Percentiles rank a stretch among this genome's conserved stretches.
These are phyloP conservation scores for Callimico goeldii DNA, from an alignment of 2,797 vertebrate species.

Conservation along the genomic window DNA sequence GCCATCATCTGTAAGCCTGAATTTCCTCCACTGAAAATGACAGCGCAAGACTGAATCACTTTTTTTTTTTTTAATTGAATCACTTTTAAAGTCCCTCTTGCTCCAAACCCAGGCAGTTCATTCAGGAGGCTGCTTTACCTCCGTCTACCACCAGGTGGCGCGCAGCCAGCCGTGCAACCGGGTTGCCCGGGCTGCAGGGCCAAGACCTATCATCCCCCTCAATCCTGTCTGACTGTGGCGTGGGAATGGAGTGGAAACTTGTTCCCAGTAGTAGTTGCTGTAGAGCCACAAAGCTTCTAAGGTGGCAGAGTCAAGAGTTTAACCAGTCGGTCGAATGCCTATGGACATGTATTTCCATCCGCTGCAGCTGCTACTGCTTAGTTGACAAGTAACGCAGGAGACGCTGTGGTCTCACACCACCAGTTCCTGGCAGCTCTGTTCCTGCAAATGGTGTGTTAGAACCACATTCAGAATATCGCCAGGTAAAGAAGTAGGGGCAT, in stretches of 20 bases:
- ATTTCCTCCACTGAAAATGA: not conserved
- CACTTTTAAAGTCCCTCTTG: not conserved
- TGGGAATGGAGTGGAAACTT: slow-evolving; percentile 45
- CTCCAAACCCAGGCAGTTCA: fast-evolving
- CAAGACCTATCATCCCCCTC: not conserved
- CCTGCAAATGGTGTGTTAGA: not conserved
- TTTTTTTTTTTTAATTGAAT: not conserved
- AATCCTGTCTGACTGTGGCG: not conserved
- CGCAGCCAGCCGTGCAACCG: fast-evolving
- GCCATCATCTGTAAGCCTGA: not conserved
- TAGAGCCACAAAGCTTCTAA: not conserved
- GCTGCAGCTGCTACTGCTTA: not conserved
- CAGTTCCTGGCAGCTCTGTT: not conserved
- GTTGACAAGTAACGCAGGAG: not conserved
- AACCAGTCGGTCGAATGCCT: not conserved
- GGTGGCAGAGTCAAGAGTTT: slow-evolving; percentile 21
- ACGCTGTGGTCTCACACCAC: not conserved
- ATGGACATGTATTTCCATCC: not conserved
- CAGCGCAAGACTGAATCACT: not conserved
- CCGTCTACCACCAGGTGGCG: slow-evolving; percentile 50
- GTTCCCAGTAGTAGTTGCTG: slow-evolving; percentile 10
- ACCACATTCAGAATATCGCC: not conserved
- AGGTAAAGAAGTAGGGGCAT: not conserved
- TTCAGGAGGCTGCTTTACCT: not conserved
- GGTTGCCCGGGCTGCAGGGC: not conserved